Evolutionary conservation across 37 sponge, comb jelly and placozoan species (phyloP).

Genomic region (Amphimedon queenslandica): DNA sequence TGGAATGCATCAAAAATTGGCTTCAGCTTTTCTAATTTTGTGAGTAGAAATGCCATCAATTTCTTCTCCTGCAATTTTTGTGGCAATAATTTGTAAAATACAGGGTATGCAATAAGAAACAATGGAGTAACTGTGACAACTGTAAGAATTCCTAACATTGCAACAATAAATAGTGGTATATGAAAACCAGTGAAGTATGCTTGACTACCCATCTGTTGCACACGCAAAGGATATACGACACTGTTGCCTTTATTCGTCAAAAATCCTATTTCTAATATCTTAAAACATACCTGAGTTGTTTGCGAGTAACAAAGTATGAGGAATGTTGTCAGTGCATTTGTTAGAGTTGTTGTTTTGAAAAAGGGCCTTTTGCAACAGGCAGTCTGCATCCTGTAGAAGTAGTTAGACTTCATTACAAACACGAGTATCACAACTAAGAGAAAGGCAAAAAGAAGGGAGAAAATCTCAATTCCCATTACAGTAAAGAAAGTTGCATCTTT

Average conservation of each 20-base stretch:
- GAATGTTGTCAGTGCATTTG: constrained; percentile 23
- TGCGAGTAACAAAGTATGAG: constrained; percentile 36
- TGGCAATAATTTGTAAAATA: neutral
- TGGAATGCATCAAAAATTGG: neutral
- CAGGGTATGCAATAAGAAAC: neutral
- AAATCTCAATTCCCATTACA: constrained; percentile 20
- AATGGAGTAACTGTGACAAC: neutral
- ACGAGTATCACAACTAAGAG: neutral
- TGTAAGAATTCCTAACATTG: neutral
- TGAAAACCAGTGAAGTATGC: neutral
- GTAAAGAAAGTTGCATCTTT: constrained; percentile 23
- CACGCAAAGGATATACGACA: neutral
- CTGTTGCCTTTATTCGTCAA: neutral
- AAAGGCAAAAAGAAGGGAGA: constrained; percentile 34
- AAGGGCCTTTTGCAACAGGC: neutral
- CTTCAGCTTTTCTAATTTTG: neutral
- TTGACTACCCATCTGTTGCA: neutral
- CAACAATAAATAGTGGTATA: neutral
- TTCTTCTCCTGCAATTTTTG: neutral
- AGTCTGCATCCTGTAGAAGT: neutral
- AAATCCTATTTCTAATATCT: neutral
- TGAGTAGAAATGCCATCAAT: neutral
- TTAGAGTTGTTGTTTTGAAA: neutral
- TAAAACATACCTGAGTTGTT: neutral
- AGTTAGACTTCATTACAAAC: neutral